Conservation (phyloP, 2,888 invertebrate genomes). For the Leucophora obtusa region DNA sequence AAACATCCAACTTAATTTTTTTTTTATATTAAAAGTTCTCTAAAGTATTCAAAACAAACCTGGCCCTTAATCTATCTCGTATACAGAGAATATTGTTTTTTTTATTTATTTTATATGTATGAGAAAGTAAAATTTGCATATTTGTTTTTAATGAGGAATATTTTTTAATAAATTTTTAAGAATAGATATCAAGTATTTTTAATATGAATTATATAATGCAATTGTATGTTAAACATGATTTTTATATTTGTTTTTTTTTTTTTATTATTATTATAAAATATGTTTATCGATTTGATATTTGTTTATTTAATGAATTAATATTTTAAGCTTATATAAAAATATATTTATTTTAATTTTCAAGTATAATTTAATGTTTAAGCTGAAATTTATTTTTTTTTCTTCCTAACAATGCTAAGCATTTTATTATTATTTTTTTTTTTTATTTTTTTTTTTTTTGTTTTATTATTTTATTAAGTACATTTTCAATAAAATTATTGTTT, state of each 20-base stretch:
- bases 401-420: constrained; percentile 47
- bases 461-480: constrained; percentile 44
- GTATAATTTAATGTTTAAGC: background rate
- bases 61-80: too few relatives aligned
- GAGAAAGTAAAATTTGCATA: background rate
- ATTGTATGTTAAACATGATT: constrained; percentile 30
- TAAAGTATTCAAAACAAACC: too few relatives aligned
- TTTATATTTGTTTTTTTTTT: too few relatives aligned
- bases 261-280: background rate
- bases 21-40: too few relatives aligned
- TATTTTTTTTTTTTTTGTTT: constrained; percentile 9
- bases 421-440: background rate
- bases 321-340: constrained; percentile 55
- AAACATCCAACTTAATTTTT: too few relatives aligned
- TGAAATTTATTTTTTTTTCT: constrained; percentile 3
- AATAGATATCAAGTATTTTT: background rate
- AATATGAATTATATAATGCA: constrained; percentile 50
- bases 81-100: background rate
- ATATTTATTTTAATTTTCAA: constrained; percentile 24
- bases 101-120: background rate
- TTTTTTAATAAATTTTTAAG: constrained; percentile 32
- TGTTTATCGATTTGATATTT: constrained; percentile 10
- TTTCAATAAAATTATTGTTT: constrained; percentile 7
- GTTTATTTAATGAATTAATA: background rate
- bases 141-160: constrained; percentile 53